Evolutionary conservation across 2,113 vertebrate genomes (phyloP).

Genomic region (Hipposideros armiger): DNA sequence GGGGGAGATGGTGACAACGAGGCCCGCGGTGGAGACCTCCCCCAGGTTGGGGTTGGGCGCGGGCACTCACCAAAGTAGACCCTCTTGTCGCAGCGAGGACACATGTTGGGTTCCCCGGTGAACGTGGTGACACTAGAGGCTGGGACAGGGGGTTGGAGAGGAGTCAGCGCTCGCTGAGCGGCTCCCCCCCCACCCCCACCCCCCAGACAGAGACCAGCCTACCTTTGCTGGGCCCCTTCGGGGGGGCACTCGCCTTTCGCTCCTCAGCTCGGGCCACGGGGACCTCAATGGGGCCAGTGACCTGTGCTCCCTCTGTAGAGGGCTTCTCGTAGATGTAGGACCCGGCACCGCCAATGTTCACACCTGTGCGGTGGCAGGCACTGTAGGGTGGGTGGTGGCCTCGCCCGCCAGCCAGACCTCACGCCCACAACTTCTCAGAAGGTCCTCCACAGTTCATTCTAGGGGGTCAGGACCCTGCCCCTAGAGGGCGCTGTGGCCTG

Average conservation of each 20-base stretch:
- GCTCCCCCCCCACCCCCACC: fast-evolving
- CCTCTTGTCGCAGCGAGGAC: slow-evolving; percentile 95
- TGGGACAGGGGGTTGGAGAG: slow-evolving; percentile 75
- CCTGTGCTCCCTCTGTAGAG: slow-evolving; percentile 86
- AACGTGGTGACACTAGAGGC: slow-evolving; percentile 96
- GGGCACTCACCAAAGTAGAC: slow-evolving; percentile 96
- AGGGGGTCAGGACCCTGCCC: fast-evolving
- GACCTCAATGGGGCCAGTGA: slow-evolving; percentile 84
- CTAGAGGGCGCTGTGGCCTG: background rate
- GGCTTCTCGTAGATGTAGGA: slow-evolving; percentile 97
- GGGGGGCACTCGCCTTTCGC: slow-evolving; percentile 86
- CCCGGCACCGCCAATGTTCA: slow-evolving; percentile 97
- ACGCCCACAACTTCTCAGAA: background rate
- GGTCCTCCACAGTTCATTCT: background rate
- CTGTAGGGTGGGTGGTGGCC: background rate
- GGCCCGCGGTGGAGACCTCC: fast-evolving
- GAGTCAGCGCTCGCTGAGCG: background rate
- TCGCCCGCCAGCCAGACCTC: background rate
- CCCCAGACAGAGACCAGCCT: background rate
- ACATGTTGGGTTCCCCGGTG: slow-evolving; percentile 96
- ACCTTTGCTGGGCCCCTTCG: slow-evolving; percentile 95
- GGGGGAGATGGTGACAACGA: fast-evolving
- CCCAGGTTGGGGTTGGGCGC: fast-evolving
- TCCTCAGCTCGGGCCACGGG: slow-evolving; percentile 89
- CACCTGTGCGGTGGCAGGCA: slow-evolving; percentile 86